phyloP scores from a whole-genome alignment of 2,888 invertebrate species.

The Dryococelus australis region DNA sequence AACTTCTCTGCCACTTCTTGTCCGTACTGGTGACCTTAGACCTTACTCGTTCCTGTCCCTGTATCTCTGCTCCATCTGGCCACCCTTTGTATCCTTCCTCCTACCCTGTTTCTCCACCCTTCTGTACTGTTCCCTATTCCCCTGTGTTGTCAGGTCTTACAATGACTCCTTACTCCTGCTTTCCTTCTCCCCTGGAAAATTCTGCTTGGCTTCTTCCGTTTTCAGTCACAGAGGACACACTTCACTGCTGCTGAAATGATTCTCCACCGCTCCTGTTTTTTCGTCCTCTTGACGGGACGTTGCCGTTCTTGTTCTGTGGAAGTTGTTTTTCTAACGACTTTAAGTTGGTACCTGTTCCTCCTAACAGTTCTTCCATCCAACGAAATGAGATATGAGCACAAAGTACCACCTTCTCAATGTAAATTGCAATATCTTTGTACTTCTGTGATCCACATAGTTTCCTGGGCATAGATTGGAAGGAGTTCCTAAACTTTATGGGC shows the following conservation, averaged over 20 bases:
- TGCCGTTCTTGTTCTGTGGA: background rate
- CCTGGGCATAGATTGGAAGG: background rate
- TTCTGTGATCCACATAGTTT: background rate
- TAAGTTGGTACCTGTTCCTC: background rate
- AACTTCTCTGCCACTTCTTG: background rate
- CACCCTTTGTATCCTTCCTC: background rate
- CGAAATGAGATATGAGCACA: background rate
- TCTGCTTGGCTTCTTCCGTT: background rate
- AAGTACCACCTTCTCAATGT: background rate
- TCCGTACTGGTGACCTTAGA: constrained; percentile 29
- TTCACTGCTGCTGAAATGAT: background rate
- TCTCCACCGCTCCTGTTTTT: background rate
- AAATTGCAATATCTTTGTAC: background rate
- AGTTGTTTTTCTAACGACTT: background rate
- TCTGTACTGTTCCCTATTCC: no score
- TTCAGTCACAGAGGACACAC: background rate
- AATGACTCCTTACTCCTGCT: background rate
- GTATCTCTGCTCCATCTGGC: background rate
- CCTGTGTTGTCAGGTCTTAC: background rate
- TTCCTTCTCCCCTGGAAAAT: background rate
- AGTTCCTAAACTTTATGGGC: background rate
- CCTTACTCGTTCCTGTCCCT: background rate
- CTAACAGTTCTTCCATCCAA: background rate
- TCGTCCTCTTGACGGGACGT: background rate
- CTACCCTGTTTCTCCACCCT: no score